Evolutionary conservation across 2,113 vertebrate species (phyloP).

Genomic region (Corydoras sp.): DNA sequence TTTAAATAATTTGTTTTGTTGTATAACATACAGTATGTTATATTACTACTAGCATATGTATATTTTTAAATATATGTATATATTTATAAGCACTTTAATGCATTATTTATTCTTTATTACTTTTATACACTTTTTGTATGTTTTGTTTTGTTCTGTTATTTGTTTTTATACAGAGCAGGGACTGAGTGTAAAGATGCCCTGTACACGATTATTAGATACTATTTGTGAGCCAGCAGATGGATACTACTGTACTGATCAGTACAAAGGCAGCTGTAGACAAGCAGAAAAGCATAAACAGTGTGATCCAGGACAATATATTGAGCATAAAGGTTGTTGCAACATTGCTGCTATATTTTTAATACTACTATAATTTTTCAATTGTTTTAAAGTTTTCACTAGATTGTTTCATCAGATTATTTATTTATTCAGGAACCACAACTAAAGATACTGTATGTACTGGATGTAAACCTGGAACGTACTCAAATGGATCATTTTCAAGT

Average conservation of each 20-base stretch:
- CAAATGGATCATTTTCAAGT: constrained; percentile 16
- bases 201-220: constrained; percentile 32
- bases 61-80: too few species aligned
- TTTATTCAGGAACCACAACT: constrained; percentile 13
- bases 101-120: too few species aligned
- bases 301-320: constrained; percentile 32
- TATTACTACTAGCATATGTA: too few species aligned
- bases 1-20: too few species aligned
- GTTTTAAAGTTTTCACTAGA: too few species aligned
- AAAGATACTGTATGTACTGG: constrained; percentile 16
- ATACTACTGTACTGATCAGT: constrained; percentile 27
- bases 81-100: too few species aligned
- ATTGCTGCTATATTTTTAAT: background rate
- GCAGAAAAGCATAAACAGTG: constrained; percentile 34
- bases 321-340: constrained; percentile 21
- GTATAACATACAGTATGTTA: too few species aligned
- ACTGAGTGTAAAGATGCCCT: constrained; percentile 25
- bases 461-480: constrained; percentile 19
- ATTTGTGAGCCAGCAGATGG: constrained; percentile 35
- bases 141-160: background rate
- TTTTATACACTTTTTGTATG: too few species aligned
- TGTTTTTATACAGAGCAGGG: constrained; percentile 24
- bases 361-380: background rate
- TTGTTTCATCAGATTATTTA: background rate
- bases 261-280: constrained; percentile 17